phyloP scores from a whole-genome alignment of 2,888 invertebrate genomes.

The Caenorhabditis parvicauda region DNA sequence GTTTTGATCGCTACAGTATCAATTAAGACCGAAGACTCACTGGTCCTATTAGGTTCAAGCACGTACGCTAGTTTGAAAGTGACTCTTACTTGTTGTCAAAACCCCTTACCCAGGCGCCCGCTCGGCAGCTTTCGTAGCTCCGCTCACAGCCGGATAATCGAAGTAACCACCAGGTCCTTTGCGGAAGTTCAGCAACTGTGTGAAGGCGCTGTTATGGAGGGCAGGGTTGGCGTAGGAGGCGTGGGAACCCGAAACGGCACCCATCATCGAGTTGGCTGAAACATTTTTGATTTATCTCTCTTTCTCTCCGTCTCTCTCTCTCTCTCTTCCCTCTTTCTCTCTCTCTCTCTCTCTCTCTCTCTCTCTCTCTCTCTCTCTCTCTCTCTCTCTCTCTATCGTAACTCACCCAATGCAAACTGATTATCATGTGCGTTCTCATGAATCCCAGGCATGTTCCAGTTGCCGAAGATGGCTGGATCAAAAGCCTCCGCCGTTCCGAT shows the following conservation, averaged over 20 bases:
- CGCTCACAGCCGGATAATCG: slow-evolving; percentile 37
- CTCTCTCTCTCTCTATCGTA: too few species aligned
- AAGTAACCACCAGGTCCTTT: slow-evolving; percentile 23
- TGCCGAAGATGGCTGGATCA: slow-evolving; percentile 15
- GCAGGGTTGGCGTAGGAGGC: slow-evolving; percentile 26
- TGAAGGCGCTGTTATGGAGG: slow-evolving; percentile 43
- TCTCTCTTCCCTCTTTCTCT: slow-evolving; percentile 1
- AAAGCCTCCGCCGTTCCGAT: slow-evolving; percentile 24
- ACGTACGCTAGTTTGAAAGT: too few species aligned
- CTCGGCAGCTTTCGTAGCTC: slow-evolving; percentile 32
- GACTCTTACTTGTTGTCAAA: too few species aligned
- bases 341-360: not conserved
- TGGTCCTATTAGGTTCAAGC: too few species aligned
- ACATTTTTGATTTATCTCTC: too few species aligned
- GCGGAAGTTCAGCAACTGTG: slow-evolving; percentile 41
- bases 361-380: too few species aligned
- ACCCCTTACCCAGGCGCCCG: slow-evolving; percentile 43
- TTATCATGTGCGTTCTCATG: slow-evolving; percentile 14
- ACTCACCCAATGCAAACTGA: slow-evolving; percentile 34
- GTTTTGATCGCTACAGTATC: too few species aligned
- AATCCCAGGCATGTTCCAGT: slow-evolving; percentile 26
- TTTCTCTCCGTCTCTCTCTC: too few species aligned
- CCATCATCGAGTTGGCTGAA: slow-evolving; percentile 45
- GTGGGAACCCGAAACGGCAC: slow-evolving; percentile 21
- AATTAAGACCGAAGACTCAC: too few species aligned